Percentiles rank a stretch among this genome's conserved stretches.
These are phyloP conservation scores for Chrysotoxum bicinctum DNA, from an alignment of 2,888 invertebrate genomes.

Conservation along the genomic window DNA sequence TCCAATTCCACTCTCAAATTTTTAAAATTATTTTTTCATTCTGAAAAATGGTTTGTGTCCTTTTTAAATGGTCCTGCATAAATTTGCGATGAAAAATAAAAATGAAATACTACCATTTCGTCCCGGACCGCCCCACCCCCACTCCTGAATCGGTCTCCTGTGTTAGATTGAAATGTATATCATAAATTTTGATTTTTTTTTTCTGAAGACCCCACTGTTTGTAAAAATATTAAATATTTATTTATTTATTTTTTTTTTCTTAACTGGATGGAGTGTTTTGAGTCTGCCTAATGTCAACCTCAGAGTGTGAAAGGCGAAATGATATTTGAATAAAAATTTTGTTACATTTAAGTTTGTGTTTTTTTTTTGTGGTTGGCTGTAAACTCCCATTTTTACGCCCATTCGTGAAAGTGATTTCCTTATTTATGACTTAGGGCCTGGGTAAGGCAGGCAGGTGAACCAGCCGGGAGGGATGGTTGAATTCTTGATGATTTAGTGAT, in stretches of 20 bases:
- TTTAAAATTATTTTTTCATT: constrained; percentile 45
- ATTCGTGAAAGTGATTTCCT: constrained; percentile 32
- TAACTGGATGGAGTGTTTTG: background rate
- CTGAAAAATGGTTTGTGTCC: constrained; percentile 58
- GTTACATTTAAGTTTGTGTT: constrained; percentile 28
- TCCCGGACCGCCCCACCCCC: background rate
- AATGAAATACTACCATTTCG: constrained; percentile 28
- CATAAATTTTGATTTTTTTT: constrained; percentile 56
- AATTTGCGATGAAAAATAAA: constrained; percentile 44
- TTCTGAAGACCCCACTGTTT: background rate
- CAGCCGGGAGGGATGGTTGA: background rate
- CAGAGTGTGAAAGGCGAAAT: constrained; percentile 29
- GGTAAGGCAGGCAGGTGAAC: background rate
- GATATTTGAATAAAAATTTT: constrained; percentile 35
- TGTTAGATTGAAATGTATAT: constrained; percentile 58
- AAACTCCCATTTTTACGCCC: background rate
- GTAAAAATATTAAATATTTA: constrained; percentile 51
- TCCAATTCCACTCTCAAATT: constrained; percentile 9
- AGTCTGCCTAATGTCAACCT: constrained; percentile 55
- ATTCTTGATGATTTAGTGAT: constrained; percentile 37
- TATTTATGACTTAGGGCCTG: background rate
- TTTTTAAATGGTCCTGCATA: constrained; percentile 60
- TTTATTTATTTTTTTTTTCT: constrained; percentile 6
- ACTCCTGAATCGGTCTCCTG: background rate
- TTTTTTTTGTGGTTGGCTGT: background rate